A percentile compares a stretch with the other conserved stretches of the same genome.
phyloP scores from a whole-genome alignment of 2,888 invertebrate genomes.

The Operophtera brumata region DNA sequence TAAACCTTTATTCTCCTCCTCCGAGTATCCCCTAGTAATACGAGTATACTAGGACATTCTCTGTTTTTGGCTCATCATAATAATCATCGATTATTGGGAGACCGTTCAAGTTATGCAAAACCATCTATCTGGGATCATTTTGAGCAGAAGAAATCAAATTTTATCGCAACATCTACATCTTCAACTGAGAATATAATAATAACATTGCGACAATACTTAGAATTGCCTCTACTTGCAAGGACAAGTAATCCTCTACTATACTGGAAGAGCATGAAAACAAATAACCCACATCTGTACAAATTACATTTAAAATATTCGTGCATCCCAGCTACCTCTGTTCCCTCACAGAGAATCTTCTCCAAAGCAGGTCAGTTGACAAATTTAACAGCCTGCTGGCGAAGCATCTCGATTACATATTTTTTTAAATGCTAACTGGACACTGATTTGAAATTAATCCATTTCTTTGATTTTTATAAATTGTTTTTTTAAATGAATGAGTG shows the following conservation, averaged over 20 bases:
- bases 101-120: too few species aligned
- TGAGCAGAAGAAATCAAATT: slow-evolving; percentile 15
- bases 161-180: slow-evolving; percentile 15
- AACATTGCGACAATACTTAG: slow-evolving; percentile 19
- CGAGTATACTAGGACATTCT: too few species aligned
- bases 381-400: slow-evolving; percentile 16
- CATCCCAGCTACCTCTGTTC: slow-evolving; percentile 20
- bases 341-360: slow-evolving; percentile 15
- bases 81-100: too few species aligned
- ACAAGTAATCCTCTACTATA: slow-evolving; percentile 20
- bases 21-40: too few species aligned
- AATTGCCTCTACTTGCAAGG: slow-evolving; percentile 15
- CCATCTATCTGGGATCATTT: slow-evolving; percentile 17
- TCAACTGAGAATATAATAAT: slow-evolving; percentile 20
- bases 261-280: slow-evolving; percentile 23
- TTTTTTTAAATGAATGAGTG: too few species aligned
- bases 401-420: slow-evolving; percentile 16
- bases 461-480: too few species aligned
- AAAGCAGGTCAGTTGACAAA: slow-evolving; percentile 21
- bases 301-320: slow-evolving; percentile 15
- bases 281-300: slow-evolving; percentile 18
- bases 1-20: too few species aligned
- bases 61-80: too few species aligned
- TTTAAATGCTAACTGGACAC: slow-evolving; percentile 15
- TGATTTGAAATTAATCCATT: not conserved